These are phyloP conservation scores for Mellilla xanthometata DNA, from an alignment of 2,888 invertebrate genomes.

Conservation along the genomic window DNA sequence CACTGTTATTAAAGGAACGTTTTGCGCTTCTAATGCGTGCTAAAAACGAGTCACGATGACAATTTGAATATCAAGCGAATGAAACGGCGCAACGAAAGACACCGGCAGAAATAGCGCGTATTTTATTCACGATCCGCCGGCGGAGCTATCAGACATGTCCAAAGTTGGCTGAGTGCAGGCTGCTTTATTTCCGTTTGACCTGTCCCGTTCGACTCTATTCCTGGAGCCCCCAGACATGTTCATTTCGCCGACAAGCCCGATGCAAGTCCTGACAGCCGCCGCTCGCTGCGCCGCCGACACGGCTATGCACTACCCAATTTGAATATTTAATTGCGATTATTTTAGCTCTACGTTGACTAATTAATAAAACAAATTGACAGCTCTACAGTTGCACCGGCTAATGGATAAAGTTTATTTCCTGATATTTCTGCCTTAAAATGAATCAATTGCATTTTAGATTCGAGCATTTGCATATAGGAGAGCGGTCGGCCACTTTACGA, in stretches of 20 bases:
- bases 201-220: constrained; percentile 73
- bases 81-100: constrained; percentile 45
- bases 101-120: constrained; percentile 57
- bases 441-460: constrained; percentile 62
- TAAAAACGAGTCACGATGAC: constrained; percentile 22
- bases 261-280: constrained; percentile 68
- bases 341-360: constrained; percentile 59
- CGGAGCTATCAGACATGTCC: constrained; percentile 74
- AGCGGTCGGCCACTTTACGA: constrained; percentile 59
- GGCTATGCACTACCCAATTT: constrained; percentile 73
- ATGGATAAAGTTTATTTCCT: constrained; percentile 53
- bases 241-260: constrained; percentile 70
- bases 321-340: constrained; percentile 73
- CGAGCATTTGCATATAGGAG: constrained; percentile 54
- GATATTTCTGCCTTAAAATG: constrained; percentile 46
- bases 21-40: constrained; percentile 15
- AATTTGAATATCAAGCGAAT: constrained; percentile 39
- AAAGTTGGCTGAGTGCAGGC: constrained; percentile 74
- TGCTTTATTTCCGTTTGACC: constrained; percentile 80
- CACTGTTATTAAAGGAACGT: constrained; percentile 15
- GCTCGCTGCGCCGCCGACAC: constrained; percentile 64
- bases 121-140: constrained; percentile 73
- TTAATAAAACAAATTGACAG: constrained; percentile 67
- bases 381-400: constrained; percentile 45
- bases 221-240: constrained; percentile 72